phyloP scores from a whole-genome alignment of 2,888 invertebrate genomes.

The Gastracanthus pulcherrimus region DNA sequence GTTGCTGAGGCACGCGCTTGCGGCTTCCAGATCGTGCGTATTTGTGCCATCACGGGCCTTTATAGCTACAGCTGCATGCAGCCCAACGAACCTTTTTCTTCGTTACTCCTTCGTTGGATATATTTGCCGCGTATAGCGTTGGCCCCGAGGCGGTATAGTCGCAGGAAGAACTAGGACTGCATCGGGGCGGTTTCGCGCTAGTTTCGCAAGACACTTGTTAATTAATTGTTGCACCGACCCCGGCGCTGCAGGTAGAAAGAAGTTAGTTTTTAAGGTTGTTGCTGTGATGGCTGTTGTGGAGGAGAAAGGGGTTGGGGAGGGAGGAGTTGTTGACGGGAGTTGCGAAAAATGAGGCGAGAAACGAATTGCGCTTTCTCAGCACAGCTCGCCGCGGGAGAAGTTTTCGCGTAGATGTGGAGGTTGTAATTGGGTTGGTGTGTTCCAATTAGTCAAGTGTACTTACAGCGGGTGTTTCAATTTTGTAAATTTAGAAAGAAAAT shows the following conservation, averaged over 20 bases:
- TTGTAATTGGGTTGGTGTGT: too few relatives aligned
- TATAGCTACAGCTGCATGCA: background rate
- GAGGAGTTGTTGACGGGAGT: background rate
- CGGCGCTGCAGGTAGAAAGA: background rate
- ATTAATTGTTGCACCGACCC: background rate
- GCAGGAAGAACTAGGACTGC: too few relatives aligned
- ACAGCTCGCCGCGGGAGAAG: background rate
- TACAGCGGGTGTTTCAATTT: background rate
- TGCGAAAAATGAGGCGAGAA: background rate
- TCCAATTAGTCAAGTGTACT: background rate
- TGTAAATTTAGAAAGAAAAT: too few relatives aligned
- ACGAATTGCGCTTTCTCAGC: background rate
- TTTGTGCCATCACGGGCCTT: background rate
- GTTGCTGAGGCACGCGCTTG: background rate
- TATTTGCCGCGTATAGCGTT: background rate
- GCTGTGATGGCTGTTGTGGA: background rate
- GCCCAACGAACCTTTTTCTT: background rate
- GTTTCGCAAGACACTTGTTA: constrained; percentile 18
- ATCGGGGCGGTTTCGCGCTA: background rate
- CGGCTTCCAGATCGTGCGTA: background rate
- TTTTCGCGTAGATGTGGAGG: too few relatives aligned
- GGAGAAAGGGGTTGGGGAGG: background rate
- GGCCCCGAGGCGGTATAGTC: too few relatives aligned
- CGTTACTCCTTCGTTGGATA: background rate
- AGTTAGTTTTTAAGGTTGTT: background rate